Percentiles rank a stretch among this genome's conserved stretches.
Evolutionary conservation across 2,888 invertebrate genomes (phyloP).

Genomic region (Eumerus sabulonum): DNA sequence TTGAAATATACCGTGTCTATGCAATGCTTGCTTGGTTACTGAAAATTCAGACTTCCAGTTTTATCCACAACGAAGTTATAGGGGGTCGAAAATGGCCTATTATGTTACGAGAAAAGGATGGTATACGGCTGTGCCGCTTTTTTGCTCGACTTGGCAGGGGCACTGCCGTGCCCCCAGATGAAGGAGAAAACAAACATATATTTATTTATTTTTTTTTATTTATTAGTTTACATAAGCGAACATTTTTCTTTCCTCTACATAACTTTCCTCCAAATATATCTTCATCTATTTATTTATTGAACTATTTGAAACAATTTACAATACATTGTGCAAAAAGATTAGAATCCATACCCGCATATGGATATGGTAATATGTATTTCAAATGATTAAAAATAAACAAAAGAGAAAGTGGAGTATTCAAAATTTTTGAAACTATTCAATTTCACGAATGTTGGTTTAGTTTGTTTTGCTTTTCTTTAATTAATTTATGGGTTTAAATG

Average conservation of each 20-base stretch:
- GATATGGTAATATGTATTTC: too few relatives aligned
- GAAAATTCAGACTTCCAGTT: too few relatives aligned
- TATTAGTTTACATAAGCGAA: constrained; percentile 69
- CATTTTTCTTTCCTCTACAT: constrained; percentile 42
- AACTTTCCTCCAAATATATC: constrained; percentile 42
- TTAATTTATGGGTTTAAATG: constrained; percentile 24
- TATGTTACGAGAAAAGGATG: too few relatives aligned
- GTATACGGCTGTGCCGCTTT: too few relatives aligned
- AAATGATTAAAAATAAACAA: constrained; percentile 32
- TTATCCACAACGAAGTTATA: too few relatives aligned
- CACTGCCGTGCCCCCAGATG: too few relatives aligned
- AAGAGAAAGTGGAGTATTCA: constrained; percentile 56
- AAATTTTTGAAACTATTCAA: constrained; percentile 64
- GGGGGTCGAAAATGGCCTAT: too few relatives aligned
- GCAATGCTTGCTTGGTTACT: too few relatives aligned
- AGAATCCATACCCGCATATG: constrained; percentile 19
- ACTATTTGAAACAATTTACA: constrained; percentile 62
- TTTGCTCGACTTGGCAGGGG: too few relatives aligned
- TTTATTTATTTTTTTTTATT: constrained; percentile 63
- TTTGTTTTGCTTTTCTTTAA: constrained; percentile 18
- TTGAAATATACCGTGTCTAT: too few relatives aligned
- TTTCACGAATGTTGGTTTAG: constrained; percentile 28
- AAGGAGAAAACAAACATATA: too few relatives aligned
- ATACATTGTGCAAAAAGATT: constrained; percentile 58
- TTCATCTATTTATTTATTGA: constrained; percentile 39